phyloP scores from a whole-genome alignment of 2,113 vertebrate genomes.

The human region DNA sequence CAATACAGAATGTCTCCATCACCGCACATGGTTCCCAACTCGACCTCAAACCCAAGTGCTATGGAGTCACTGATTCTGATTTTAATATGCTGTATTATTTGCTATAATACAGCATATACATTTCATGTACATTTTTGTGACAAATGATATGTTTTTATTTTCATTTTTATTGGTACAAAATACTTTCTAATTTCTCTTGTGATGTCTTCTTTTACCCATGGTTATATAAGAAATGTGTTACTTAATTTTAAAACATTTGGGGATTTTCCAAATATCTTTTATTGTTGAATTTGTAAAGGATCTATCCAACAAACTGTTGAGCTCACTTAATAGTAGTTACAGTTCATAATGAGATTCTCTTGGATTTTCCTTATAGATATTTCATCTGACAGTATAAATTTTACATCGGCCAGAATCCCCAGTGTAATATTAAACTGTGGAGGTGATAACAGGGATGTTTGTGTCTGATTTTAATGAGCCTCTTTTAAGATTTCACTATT shows the following conservation, averaged over 20 bases:
- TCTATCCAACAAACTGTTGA: background rate
- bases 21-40: background rate
- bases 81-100: no score
- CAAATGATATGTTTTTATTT: background rate
- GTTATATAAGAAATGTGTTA: background rate
- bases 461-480: background rate
- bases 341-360: background rate
- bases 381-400: background rate
- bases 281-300: background rate
- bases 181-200: background rate
- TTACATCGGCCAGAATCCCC: background rate
- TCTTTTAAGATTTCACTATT: background rate
- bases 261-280: background rate
- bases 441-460: background rate
- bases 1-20: background rate
- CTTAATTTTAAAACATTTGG: constrained; percentile 26
- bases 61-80: background rate
- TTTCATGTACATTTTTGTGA: no score
- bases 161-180: background rate
- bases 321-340: background rate
- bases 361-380: background rate
- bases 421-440: background rate
- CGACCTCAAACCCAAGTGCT: background rate
- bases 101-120: background rate
- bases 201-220: background rate